These are phyloP conservation scores for Capreolus pygargus DNA, from an alignment of 2,113 vertebrate species.

Conservation along the genomic window DNA sequence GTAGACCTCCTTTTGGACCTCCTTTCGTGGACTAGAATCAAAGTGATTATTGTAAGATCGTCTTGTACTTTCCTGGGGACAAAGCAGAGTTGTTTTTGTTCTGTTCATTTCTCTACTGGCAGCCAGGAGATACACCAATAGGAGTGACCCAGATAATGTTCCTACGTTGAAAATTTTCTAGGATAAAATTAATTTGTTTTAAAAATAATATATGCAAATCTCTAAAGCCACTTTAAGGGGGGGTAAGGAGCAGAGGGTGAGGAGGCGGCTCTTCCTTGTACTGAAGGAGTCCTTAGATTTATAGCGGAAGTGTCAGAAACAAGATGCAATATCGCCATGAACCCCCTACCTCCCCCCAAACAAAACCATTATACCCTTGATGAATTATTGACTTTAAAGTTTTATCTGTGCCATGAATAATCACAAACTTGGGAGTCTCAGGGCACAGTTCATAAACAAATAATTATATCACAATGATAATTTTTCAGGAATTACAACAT, in stretches of 20 bases:
- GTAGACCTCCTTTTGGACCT: not conserved
- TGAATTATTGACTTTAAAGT: slow-evolving; percentile 81
- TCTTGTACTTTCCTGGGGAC: not conserved
- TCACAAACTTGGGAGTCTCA: slow-evolving; percentile 79
- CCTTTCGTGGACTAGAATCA: not conserved
- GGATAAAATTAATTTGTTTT: not conserved
- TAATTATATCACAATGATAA: slow-evolving; percentile 81
- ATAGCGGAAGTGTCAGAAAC: slow-evolving; percentile 80
- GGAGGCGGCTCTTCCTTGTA: slow-evolving; percentile 62
- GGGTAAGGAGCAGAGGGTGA: not conserved
- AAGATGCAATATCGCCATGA: slow-evolving; percentile 77
- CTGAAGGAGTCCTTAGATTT: slow-evolving; percentile 78
- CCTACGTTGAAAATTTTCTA: not conserved
- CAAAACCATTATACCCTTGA: slow-evolving; percentile 78
- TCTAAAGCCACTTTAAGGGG: slow-evolving; percentile 11
- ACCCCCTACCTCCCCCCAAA: slow-evolving; percentile 55
- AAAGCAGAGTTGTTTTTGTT: not conserved
- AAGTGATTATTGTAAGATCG: not conserved
- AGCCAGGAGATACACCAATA: not conserved
- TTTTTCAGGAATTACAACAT: slow-evolving; percentile 72
- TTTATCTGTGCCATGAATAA: slow-evolving; percentile 82
- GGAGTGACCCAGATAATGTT: not conserved
- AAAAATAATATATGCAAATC: slow-evolving; percentile 8
- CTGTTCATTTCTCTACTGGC: not conserved
- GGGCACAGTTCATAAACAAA: slow-evolving; percentile 80